Conservation (phyloP, 2,113 vertebrate genomes). For the Larimichthys polyactis region DNA sequence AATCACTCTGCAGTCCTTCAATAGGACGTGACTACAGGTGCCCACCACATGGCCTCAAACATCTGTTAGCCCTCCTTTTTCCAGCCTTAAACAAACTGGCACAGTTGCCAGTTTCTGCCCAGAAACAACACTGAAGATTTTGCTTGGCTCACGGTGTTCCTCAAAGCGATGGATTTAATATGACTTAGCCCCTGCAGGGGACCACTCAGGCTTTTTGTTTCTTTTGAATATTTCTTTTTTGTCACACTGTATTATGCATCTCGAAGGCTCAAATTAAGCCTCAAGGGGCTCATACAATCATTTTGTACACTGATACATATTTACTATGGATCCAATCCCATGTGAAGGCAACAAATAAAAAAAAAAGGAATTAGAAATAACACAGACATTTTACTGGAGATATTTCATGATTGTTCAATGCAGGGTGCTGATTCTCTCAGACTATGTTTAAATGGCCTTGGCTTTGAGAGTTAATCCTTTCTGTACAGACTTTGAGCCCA, state of each 20-base stretch:
- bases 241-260: slow-evolving; percentile 37
- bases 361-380: background rate
- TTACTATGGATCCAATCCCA: slow-evolving; percentile 7
- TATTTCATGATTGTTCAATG: slow-evolving; percentile 30
- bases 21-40: slow-evolving; percentile 39
- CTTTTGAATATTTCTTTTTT: slow-evolving; percentile 3
- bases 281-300: background rate
- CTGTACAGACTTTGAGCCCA: slow-evolving; percentile 73
- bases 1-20: background rate
- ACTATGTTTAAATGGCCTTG: slow-evolving; percentile 64
- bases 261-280: background rate
- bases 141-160: slow-evolving; percentile 43
- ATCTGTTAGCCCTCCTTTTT: slow-evolving; percentile 29
- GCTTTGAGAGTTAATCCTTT: slow-evolving; percentile 72
- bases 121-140: slow-evolving; percentile 64
- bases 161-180: slow-evolving; percentile 35
- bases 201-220: slow-evolving; percentile 37
- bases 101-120: slow-evolving; percentile 41
- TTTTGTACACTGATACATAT: slow-evolving; percentile 26
- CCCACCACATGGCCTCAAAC: slow-evolving; percentile 34
- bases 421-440: slow-evolving; percentile 35
- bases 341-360: slow-evolving; percentile 4
- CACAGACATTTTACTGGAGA: background rate
- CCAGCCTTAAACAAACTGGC: slow-evolving; percentile 41
- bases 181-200: slow-evolving; percentile 20